phyloP scores from a whole-genome alignment of 2,113 vertebrate genomes.

The Strigops habroptila region DNA sequence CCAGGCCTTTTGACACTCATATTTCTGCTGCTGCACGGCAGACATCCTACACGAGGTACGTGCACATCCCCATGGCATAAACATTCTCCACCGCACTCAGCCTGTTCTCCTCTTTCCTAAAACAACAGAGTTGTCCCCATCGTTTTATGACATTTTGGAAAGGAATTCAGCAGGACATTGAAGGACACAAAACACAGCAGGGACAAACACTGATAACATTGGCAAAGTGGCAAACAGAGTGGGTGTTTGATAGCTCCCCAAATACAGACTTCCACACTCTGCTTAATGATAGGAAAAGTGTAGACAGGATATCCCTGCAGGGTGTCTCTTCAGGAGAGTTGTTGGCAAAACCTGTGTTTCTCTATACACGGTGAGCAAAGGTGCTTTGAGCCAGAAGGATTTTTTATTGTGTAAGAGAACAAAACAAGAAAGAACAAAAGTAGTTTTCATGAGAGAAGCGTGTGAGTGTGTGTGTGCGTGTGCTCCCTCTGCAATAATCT shows the following conservation, averaged over 20 bases:
- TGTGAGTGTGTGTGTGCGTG: not conserved
- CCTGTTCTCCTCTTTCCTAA: not conserved
- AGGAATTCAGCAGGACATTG: not conserved
- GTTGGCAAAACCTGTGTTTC: not conserved
- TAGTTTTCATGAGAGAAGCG: not conserved
- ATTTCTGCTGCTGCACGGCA: not conserved
- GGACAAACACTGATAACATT: not conserved
- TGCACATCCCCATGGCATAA: conserved; percentile 21
- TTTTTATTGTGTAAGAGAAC: conserved; percentile 26
- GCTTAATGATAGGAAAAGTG: not conserved
- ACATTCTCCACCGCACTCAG: not conserved
- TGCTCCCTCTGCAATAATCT: not conserved
- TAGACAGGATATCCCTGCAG: conserved; percentile 36
- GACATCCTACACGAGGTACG: not conserved
- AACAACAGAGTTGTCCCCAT: not conserved
- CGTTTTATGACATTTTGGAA: not conserved
- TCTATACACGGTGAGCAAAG: not conserved
- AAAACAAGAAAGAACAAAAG: conserved; percentile 29
- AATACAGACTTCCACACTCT: not conserved
- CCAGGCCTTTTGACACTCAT: not conserved
- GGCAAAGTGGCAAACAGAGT: not conserved
- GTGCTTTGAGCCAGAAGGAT: not conserved
- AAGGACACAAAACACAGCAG: conserved; percentile 1
- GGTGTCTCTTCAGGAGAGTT: conserved; percentile 6
- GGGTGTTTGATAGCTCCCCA: conserved; percentile 2